phyloP scores from a whole-genome alignment of 2,113 vertebrate genomes.

The Bubo scandiacus region DNA sequence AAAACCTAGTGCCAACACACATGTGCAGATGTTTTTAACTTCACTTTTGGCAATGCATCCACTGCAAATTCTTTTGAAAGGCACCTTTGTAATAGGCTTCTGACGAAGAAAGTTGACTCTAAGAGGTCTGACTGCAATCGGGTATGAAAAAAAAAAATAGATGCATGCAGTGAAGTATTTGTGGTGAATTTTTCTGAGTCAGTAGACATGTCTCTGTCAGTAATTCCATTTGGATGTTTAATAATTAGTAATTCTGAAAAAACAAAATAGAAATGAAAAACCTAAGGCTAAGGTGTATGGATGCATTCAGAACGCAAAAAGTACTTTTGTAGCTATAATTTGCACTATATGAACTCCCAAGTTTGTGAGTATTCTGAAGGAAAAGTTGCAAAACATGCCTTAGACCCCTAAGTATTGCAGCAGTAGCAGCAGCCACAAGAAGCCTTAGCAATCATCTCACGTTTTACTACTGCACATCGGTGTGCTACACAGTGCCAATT shows the following conservation, averaged over 20 bases:
- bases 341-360: background rate
- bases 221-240: background rate
- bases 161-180: background rate
- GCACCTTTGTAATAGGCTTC: slow-evolving; percentile 47
- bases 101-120: background rate
- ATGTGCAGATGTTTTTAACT: background rate
- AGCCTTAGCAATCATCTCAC: slow-evolving; percentile 26
- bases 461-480: background rate
- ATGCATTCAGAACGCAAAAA: rapidly evolving
- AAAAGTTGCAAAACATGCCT: background rate
- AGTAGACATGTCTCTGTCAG: background rate
- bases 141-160: background rate
- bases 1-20: background rate
- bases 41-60: background rate
- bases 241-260: background rate
- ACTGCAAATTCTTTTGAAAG: slow-evolving; percentile 33
- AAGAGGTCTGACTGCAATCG: background rate
- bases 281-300: background rate
- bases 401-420: background rate
- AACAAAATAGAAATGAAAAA: background rate
- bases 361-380: background rate
- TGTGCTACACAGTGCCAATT: slow-evolving; percentile 40
- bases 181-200: background rate
- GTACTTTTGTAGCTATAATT: background rate
- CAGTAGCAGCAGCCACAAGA: background rate